Conservation (phyloP, 2,113 vertebrate genomes). For the Syngnathoides biaculeatus region DNA sequence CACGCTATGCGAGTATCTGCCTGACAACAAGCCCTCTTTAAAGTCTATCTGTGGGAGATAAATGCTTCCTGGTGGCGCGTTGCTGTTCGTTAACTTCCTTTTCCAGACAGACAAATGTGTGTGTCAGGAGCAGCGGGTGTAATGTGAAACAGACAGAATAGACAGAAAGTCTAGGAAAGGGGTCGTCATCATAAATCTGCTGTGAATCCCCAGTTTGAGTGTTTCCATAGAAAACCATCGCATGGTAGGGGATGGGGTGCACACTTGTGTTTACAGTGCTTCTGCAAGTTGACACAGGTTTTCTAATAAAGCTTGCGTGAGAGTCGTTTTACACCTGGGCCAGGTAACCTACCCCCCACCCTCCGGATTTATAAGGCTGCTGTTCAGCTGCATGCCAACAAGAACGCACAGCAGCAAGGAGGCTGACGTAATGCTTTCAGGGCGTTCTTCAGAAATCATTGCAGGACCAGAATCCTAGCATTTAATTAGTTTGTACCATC, state of each 20-base stretch:
- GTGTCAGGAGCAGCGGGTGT: slow-evolving; percentile 1
- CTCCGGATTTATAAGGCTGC: slow-evolving; percentile 18
- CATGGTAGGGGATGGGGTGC: neutral
- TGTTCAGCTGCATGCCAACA: slow-evolving; percentile 49
- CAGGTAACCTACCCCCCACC: slow-evolving; percentile 28
- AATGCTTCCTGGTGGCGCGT: slow-evolving; percentile 15
- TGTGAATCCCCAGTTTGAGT: slow-evolving; percentile 11
- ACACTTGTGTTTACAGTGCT: slow-evolving; percentile 11
- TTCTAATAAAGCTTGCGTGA: slow-evolving; percentile 62
- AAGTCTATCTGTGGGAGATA: slow-evolving; percentile 20
- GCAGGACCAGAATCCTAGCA: slow-evolving; percentile 1
- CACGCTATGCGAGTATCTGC: slow-evolving; percentile 34
- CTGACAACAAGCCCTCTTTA: slow-evolving; percentile 20
- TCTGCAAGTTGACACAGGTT: slow-evolving; percentile 62
- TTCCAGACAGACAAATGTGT: slow-evolving; percentile 1
- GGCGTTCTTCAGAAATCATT: slow-evolving; percentile 23
- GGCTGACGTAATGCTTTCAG: slow-evolving; percentile 45
- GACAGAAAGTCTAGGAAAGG: neutral
- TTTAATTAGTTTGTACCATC: slow-evolving; percentile 28
- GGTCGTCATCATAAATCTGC: slow-evolving; percentile 4
- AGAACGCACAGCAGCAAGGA: slow-evolving; percentile 49
- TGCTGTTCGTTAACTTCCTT: neutral
- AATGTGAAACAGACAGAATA: slow-evolving; percentile 20
- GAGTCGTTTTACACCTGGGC: slow-evolving; percentile 64
- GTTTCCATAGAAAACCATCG: slow-evolving; percentile 19